Conservation (phyloP, 2,113 vertebrate genomes). For the Plecotus auritus region DNA sequence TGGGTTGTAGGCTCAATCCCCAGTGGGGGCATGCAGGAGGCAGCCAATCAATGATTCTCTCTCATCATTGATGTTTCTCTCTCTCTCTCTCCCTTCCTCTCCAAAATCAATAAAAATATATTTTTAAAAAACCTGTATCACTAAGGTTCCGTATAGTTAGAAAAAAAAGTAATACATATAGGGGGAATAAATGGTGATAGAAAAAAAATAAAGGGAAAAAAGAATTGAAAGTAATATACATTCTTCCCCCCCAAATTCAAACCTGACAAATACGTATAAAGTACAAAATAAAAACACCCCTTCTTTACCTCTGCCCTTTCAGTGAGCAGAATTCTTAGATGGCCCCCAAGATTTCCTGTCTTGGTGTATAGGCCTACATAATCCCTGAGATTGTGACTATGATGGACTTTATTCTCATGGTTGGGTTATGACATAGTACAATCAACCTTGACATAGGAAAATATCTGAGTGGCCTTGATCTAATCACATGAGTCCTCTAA, state of each 20-base stretch:
- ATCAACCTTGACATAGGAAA: neutral
- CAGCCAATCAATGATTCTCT: too few species aligned
- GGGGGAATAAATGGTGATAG: neutral
- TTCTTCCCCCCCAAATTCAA: neutral
- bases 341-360: neutral
- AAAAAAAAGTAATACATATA: neutral
- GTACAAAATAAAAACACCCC: neutral
- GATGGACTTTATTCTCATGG: neutral
- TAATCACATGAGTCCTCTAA: neutral
- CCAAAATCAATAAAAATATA: too few species aligned
- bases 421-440: neutral
- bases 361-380: neutral
- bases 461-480: neutral
- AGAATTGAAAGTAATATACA: neutral
- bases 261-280: neutral
- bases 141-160: too few species aligned
- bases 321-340: neutral
- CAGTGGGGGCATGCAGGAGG: too few species aligned
- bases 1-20: too few species aligned
- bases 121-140: too few species aligned
- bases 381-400: neutral
- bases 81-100: too few species aligned
- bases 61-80: too few species aligned
- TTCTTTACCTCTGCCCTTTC: neutral
- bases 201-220: neutral